A percentile compares a stretch with the other conserved stretches of the same genome.
These are phyloP conservation scores for Meiosimyza decipiens DNA, from an alignment of 2,888 invertebrate genomes.

Conservation along the genomic window DNA sequence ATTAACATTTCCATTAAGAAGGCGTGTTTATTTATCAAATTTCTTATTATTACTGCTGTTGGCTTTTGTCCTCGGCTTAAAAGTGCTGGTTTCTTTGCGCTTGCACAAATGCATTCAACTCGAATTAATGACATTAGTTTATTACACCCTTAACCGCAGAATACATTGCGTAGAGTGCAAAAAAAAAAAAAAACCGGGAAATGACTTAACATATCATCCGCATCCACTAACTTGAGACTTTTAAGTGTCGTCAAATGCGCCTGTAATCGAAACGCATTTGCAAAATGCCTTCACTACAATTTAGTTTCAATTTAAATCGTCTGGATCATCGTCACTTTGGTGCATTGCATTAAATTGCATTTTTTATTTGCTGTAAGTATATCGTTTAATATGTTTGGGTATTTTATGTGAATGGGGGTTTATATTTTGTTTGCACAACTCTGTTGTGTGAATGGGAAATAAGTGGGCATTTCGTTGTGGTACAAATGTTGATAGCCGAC, in stretches of 20 bases:
- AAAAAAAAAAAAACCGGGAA: constrained; percentile 29
- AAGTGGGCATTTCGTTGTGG: no score
- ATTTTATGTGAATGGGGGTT: no score
- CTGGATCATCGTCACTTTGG: constrained; percentile 2
- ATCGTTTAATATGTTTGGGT: no score
- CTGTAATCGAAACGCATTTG: constrained; percentile 7
- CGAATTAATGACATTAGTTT: constrained; percentile 41
- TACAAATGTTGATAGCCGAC: no score
- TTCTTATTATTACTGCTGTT: no score
- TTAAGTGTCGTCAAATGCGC: no score
- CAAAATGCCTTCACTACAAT: constrained; percentile 20
- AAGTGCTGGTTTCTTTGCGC: background rate
- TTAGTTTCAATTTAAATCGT: constrained; percentile 22
- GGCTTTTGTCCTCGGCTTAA: background rate
- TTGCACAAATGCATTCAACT: constrained; percentile 33
- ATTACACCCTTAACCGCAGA: constrained; percentile 42
- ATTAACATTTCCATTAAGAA: constrained; percentile 31
- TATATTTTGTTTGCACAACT: no score
- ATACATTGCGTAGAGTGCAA: background rate
- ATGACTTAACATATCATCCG: background rate
- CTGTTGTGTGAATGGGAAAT: no score
- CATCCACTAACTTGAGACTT: no score
- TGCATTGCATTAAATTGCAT: constrained; percentile 14
- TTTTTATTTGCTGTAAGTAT: background rate
- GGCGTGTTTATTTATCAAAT: constrained; percentile 24